phyloP scores from a whole-genome alignment of 1,140 invertebrate species.

The Pseudomyrmex sp. region DNA sequence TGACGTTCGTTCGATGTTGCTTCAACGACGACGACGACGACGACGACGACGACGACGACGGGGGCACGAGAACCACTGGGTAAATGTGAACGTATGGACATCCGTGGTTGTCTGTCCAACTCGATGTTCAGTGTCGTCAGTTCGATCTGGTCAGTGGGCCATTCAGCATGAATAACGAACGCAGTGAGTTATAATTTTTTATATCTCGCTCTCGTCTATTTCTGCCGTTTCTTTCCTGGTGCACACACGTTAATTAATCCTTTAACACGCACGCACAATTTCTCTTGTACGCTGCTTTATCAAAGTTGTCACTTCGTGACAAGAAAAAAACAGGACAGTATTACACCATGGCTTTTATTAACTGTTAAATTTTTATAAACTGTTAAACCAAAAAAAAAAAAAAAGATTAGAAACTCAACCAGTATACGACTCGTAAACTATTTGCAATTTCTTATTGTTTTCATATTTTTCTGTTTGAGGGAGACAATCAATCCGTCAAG shows the following conservation, averaged over 20 bases:
- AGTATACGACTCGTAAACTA: too few species aligned
- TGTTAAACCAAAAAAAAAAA: too few species aligned
- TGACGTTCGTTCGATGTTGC: conserved; percentile 35
- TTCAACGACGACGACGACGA: conserved; percentile 7
- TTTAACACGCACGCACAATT: neutral
- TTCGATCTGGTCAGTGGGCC: conserved; percentile 83
- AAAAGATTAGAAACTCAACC: too few species aligned
- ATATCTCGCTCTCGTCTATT: conserved; percentile 20
- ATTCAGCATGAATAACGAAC: conserved; percentile 82
- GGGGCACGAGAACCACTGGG: conserved; percentile 70
- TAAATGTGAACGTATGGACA: conserved; percentile 80
- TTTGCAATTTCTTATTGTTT: too few species aligned
- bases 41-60: conserved; percentile 5
- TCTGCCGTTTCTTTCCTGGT: conserved; percentile 22
- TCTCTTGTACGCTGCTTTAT: neutral
- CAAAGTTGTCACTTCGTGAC: neutral
- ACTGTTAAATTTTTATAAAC: too few species aligned
- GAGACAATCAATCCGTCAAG: too few species aligned
- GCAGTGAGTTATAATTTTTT: conserved; percentile 75
- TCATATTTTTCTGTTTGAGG: too few species aligned
- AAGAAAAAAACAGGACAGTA: too few species aligned
- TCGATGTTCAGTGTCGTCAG: conserved; percentile 82
- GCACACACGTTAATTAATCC: conserved; percentile 8
- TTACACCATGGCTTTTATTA: too few species aligned
- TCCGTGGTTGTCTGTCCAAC: conserved; percentile 78